These are phyloP conservation scores for Spea multiplicata DNA, from an alignment of 2,113 vertebrate species.

Conservation along the genomic window DNA sequence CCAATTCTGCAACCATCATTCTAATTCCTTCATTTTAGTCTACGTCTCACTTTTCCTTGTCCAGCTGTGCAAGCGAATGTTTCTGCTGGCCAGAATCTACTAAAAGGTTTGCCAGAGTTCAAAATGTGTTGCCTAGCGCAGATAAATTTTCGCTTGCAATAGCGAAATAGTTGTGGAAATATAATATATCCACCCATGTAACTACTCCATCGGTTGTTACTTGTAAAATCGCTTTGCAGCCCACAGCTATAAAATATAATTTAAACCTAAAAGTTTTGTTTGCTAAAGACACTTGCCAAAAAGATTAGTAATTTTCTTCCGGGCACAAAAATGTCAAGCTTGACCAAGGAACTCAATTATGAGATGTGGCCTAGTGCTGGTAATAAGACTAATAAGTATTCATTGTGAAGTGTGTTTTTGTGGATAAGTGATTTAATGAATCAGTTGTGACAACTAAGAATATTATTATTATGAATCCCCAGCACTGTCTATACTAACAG, in stretches of 20 bases:
- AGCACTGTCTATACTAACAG: too few relatives aligned
- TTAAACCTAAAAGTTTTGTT: constrained; percentile 37
- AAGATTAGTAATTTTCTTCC: constrained; percentile 32
- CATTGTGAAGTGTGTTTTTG: constrained; percentile 2
- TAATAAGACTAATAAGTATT: constrained; percentile 22
- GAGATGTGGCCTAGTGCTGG: constrained; percentile 19
- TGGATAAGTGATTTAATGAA: constrained; percentile 19
- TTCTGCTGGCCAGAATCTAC: constrained; percentile 38
- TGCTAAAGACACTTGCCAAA: constrained; percentile 42
- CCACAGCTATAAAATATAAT: constrained; percentile 44
- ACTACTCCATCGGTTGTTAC: constrained; percentile 36
- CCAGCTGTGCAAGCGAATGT: constrained; percentile 44
- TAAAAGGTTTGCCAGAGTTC: constrained; percentile 48
- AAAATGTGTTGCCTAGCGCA: constrained; percentile 43
- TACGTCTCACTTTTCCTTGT: constrained; percentile 43
- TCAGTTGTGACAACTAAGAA: constrained; percentile 28
- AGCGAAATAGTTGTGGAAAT: constrained; percentile 47
- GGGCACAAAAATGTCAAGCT: constrained; percentile 35
- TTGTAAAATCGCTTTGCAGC: constrained; percentile 43
- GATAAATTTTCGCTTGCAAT: constrained; percentile 46
- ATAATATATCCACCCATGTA: constrained; percentile 40
- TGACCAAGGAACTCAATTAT: constrained; percentile 40
- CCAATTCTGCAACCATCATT: constrained; percentile 18
- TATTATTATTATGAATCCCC: constrained; percentile 19
- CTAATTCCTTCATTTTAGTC: constrained; percentile 37